These are phyloP conservation scores for Triplophysa dalaica DNA, from an alignment of 2,113 vertebrate species.

Conservation along the genomic window DNA sequence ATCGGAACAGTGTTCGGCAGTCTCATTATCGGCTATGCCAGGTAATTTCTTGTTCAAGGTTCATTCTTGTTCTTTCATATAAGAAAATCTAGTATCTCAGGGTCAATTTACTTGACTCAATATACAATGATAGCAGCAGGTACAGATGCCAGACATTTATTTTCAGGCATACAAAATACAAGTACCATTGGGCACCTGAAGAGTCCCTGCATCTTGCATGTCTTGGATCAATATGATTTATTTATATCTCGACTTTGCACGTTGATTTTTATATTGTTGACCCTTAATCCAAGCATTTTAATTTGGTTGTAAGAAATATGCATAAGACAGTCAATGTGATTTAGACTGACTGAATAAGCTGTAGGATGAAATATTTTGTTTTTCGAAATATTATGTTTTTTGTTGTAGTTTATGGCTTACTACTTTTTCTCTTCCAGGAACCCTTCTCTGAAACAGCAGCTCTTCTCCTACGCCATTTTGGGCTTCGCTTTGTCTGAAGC, in stretches of 20 bases:
- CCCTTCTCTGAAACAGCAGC: conserved; percentile 81
- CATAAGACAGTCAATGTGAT: not conserved
- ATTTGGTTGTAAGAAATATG: not conserved
- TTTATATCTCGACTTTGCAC: no score
- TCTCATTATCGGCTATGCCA: conserved; percentile 80
- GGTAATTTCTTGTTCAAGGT: conserved; percentile 55
- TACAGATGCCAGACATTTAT: not conserved
- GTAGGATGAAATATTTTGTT: not conserved
- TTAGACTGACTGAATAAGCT: not conserved
- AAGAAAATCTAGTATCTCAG: no score
- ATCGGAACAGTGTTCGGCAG: conserved; percentile 80
- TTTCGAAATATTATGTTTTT: not conserved
- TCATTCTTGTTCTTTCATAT: no score
- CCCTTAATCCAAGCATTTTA: not conserved
- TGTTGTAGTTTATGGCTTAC: not conserved
- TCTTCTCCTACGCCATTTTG: conserved; percentile 81
- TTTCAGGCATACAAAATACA: no score
- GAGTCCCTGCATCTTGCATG: not conserved
- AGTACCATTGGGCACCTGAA: no score
- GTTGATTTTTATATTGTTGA: no score
- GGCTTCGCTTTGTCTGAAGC: conserved; percentile 79
- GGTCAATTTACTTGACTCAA: no score
- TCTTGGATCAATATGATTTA: not conserved
- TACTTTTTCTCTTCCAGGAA: conserved; percentile 64
- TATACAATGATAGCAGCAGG: no score